Conservation (phyloP, 1,140 invertebrate species). For the Cecropterus lyciades region DNA sequence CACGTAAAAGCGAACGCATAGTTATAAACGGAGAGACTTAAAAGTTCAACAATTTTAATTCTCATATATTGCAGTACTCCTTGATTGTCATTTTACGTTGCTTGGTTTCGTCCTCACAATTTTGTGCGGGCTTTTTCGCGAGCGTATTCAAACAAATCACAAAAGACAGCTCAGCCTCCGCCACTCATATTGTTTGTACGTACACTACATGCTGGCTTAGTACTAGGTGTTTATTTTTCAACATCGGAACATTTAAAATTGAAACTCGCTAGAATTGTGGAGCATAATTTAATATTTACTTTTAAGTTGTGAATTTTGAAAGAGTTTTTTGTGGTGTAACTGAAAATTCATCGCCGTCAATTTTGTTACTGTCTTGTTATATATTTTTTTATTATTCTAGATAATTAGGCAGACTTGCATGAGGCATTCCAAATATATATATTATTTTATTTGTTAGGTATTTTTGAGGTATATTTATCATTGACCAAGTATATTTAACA, state of each 20-base stretch:
- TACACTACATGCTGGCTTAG: background rate
- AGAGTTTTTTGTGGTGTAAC: background rate
- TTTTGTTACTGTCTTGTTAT: too few relatives aligned
- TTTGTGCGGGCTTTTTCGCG: conserved; percentile 15
- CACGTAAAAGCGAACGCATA: too few relatives aligned
- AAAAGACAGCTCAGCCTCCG: conserved; percentile 17
- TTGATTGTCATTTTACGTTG: conserved; percentile 20
- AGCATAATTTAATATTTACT: background rate
- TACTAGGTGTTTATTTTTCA: conserved; percentile 1
- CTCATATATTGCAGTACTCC: conserved; percentile 10
- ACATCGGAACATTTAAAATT: conserved; percentile 6
- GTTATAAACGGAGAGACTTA: too few relatives aligned
- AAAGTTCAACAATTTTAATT: background rate
- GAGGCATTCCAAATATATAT: too few relatives aligned
- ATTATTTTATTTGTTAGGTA: too few relatives aligned
- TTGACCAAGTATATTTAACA: too few relatives aligned
- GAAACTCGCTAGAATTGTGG: background rate
- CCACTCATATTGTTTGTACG: conserved; percentile 13
- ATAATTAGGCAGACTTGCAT: too few relatives aligned
- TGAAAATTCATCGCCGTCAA: too few relatives aligned
- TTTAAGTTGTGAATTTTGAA: background rate
- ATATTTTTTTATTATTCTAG: too few relatives aligned
- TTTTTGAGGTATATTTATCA: too few relatives aligned
- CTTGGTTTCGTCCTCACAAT: conserved; percentile 11
- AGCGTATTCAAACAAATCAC: conserved; percentile 22